A percentile compares a stretch with the other conserved stretches of the same genome.
Evolutionary conservation across 2,888 invertebrate genomes (phyloP).

Genomic region (Zelleria hepariella): DNA sequence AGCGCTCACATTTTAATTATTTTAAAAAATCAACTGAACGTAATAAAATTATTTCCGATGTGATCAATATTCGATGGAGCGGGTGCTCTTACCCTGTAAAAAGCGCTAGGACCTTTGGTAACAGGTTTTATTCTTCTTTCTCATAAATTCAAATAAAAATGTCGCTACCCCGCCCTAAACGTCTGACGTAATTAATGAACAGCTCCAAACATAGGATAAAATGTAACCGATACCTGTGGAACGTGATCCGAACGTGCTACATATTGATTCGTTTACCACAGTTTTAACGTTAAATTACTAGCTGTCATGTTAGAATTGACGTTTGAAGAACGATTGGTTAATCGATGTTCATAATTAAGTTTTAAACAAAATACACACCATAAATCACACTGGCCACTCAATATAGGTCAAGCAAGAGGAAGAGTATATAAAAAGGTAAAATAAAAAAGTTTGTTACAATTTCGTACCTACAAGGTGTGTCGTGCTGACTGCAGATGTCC

Average conservation of each 20-base stretch:
- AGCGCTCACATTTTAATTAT: no score
- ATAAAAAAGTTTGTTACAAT: neutral
- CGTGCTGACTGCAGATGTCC: slow-evolving; percentile 77
- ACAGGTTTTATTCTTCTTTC: no score
- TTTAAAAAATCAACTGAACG: no score
- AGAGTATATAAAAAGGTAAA: slow-evolving; percentile 3
- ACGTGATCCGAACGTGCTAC: neutral
- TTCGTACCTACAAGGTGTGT: slow-evolving; percentile 67
- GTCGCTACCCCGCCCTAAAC: no score
- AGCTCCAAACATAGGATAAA: neutral
- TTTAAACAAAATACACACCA: neutral
- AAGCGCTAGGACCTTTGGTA: no score
- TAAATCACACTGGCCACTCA: neutral
- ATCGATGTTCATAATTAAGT: neutral
- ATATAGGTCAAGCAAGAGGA: neutral
- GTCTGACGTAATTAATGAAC: no score
- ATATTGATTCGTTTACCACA: slow-evolving; percentile 3
- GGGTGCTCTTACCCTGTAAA: no score
- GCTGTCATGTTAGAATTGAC: slow-evolving; percentile 1
- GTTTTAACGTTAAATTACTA: neutral
- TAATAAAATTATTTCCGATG: no score
- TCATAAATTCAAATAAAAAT: no score
- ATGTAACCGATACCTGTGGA: neutral
- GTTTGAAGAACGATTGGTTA: neutral
- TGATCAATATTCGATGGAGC: no score